Base-by-base conservation (phyloP, 1,140 invertebrate species). In the Achatina immaculata region DNA sequence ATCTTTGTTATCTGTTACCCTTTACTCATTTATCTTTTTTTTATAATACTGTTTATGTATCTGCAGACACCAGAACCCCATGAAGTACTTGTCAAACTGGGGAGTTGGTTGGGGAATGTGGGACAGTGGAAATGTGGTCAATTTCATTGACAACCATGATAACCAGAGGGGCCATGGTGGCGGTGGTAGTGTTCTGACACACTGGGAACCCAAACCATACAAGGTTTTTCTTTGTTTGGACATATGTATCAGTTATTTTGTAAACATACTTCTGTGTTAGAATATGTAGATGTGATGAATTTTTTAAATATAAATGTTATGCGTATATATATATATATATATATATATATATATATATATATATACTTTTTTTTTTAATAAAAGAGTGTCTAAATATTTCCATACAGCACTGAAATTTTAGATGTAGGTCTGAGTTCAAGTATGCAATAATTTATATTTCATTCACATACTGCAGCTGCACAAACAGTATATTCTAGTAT, bases 131-230 rank as follows among this genome's bases (percentile, higher is more conserved):
- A 88, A 91, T 79, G 89, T 91, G 19, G 83, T 92, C 40, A 90
- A 90, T 38, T 92, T 92, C 80, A 86, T 92, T 40, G 92, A 92
- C 83, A 92, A 92, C 87, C 92, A 92, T 83, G 92, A 91, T 85
- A 92, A 93, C 85, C 92, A 93, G 80, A 82, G 92, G 72, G 91
- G 89, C 24, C 87, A 91, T 76, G 86, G 88, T 19, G 88, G 86
- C 1, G 88, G 87, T 73, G 87, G 86, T 36, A 82, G 80, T 11
- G 87, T 90, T 31, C 76, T 92, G 1, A 92, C 90, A 21, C 90
- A 90, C 85, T 85, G 84, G 38, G 88, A 92, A 36, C 83, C 91
- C 1, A 85, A 88, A 34, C 45, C 75, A 21, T 92, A 93, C 86
- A 92, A 95, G 92, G 81, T 82, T 4, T 36, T 58, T 24, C 34